These are phyloP conservation scores for Gambusia yucatana DNA, from an alignment of 2,797 vertebrate genomes.

Conservation along the genomic window DNA sequence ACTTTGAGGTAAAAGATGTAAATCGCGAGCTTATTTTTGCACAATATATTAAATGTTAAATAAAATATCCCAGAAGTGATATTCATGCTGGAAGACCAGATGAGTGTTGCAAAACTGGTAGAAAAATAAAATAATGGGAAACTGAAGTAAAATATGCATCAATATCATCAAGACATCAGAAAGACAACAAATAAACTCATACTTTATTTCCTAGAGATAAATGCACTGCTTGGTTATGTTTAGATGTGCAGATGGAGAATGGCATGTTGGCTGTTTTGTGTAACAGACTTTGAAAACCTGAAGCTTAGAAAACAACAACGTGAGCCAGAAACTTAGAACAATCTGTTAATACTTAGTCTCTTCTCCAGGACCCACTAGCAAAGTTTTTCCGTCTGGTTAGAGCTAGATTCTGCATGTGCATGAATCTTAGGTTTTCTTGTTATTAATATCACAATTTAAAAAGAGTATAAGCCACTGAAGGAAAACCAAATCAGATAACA, in stretches of 20 bases:
- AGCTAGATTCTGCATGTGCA: not conserved
- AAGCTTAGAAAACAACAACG: not conserved
- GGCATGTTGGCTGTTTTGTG: not conserved
- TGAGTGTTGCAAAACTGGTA: not conserved
- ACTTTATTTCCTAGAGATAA: not conserved
- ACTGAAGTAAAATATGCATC: not conserved
- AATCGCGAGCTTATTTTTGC: not conserved
- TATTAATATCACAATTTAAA: not conserved
- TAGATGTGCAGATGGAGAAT: slow-evolving; percentile 6
- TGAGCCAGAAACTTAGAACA: slow-evolving; percentile 6
- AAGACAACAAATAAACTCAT: not conserved
- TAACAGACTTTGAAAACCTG: not conserved
- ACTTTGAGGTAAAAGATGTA: not conserved
- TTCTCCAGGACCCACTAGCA: not conserved
- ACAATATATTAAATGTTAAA: not conserved
- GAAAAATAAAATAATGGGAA: not conserved
- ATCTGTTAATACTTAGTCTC: not conserved
- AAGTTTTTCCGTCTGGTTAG: not conserved
- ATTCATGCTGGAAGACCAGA: not conserved
- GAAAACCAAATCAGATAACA: not conserved
- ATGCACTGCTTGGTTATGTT: not conserved
- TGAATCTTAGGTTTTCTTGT: not conserved
- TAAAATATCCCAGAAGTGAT: not conserved
- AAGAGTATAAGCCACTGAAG: not conserved
- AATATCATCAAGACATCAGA: not conserved